These are phyloP conservation scores for Hippocampus kuda DNA, from an alignment of 2,797 vertebrate species.

Conservation along the genomic window DNA sequence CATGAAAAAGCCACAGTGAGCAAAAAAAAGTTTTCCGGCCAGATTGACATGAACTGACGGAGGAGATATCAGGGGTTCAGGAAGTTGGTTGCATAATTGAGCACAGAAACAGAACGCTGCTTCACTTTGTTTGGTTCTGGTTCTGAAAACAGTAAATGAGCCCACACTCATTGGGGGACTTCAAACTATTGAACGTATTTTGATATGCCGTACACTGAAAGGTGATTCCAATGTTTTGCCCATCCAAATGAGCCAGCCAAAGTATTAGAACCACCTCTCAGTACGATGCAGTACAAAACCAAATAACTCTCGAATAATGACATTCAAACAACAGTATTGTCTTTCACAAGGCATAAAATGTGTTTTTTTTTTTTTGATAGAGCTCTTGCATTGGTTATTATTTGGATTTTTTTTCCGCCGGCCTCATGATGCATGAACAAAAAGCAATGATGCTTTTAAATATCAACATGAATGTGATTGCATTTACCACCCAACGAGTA, in stretches of 20 bases:
- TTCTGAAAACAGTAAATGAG: neutral
- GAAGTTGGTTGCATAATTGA: neutral
- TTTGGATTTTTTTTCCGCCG: constrained; percentile 9
- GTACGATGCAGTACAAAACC: neutral
- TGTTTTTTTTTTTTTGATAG: neutral
- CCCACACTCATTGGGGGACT: neutral
- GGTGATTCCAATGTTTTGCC: neutral
- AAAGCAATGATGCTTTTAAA: neutral
- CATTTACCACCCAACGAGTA: neutral
- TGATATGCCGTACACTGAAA: neutral
- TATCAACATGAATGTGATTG: neutral
- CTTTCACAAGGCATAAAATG: neutral
- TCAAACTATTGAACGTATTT: neutral
- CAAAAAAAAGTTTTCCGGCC: neutral
- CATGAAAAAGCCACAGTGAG: neutral
- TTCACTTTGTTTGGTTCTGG: neutral
- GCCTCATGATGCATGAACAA: neutral
- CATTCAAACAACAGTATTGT: neutral
- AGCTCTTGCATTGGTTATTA: neutral
- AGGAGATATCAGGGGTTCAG: neutral
- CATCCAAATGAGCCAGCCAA: neutral
- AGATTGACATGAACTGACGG: neutral
- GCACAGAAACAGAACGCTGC: neutral
- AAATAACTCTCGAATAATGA: neutral
- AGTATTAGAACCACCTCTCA: neutral